Conservation (phyloP, 37 sponge, comb jelly and placozoan genomes). For the Spongilla lacustris region DNA sequence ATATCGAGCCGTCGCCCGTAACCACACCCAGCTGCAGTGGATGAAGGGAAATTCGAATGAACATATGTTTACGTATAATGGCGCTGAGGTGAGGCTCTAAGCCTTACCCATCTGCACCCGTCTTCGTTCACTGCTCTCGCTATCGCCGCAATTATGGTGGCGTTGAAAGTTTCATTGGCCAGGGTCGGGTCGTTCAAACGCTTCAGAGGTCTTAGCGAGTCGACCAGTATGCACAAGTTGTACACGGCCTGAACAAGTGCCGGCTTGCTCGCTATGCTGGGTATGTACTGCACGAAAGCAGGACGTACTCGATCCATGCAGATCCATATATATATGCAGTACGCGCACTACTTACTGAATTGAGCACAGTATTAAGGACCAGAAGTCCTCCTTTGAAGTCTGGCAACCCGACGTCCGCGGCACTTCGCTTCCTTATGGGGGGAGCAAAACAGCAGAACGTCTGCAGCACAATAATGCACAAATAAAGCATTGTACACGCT, state of each 20-base stretch:
- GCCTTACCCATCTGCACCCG: neutral
- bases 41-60: too few relatives aligned
- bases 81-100: neutral
- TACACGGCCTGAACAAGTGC: neutral
- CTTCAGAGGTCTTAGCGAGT: neutral
- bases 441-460: neutral
- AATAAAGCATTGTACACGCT: neutral
- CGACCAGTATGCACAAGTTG: neutral
- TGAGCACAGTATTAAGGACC: neutral
- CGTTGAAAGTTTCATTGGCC: neutral
- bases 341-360: neutral
- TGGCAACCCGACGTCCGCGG: neutral
- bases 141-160: neutral
- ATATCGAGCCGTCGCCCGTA: neutral
- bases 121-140: neutral
- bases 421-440: neutral
- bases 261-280: neutral
- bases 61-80: neutral
- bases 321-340: neutral
- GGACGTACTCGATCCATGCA: neutral
- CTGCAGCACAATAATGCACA: neutral
- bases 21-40: neutral
- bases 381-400: neutral
- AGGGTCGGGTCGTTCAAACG: neutral
- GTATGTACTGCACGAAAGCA: neutral